These are phyloP conservation scores for Strigamia crassipes DNA, from an alignment of 2,888 invertebrate species.

Conservation along the genomic window DNA sequence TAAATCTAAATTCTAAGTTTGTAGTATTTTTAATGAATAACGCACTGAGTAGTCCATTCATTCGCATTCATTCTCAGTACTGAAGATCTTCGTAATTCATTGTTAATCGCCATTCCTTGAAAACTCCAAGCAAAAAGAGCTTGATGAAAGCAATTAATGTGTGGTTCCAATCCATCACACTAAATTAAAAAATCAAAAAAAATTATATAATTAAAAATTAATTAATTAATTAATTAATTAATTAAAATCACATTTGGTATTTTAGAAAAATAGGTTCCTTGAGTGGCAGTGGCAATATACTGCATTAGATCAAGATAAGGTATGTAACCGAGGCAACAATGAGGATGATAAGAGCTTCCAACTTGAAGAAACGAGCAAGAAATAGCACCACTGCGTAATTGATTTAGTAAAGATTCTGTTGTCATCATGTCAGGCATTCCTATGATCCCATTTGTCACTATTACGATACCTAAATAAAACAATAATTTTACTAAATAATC, in stretches of 20 bases:
- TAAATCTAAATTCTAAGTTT: too few relatives aligned
- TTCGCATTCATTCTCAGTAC: not conserved
- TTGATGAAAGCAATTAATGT: constrained; percentile 67
- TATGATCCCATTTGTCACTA: constrained; percentile 75
- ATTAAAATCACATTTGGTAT: constrained; percentile 60
- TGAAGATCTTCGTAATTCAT: constrained; percentile 50
- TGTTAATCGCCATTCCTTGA: constrained; percentile 57
- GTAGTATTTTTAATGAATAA: not conserved
- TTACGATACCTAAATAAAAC: constrained; percentile 67
- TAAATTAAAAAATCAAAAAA: constrained; percentile 29
- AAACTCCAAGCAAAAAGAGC: constrained; percentile 68
- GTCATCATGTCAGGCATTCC: constrained; percentile 72
- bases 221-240: not conserved
- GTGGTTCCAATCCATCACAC: constrained; percentile 27
- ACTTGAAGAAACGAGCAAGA: constrained; percentile 77
- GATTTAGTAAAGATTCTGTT: constrained; percentile 72
- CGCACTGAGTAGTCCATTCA: constrained; percentile 33
- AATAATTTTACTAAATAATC: constrained; percentile 2
- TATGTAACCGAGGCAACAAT: constrained; percentile 70
- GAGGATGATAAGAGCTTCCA: constrained; percentile 69
- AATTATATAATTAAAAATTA: not conserved
- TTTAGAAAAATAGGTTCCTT: constrained; percentile 70
- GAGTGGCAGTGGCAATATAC: constrained; percentile 75
- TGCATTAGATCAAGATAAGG: constrained; percentile 75
- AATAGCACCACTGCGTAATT: constrained; percentile 73